Evolutionary conservation across 2,797 vertebrate genomes (phyloP).

Genomic region (Hirundo rustica): DNA sequence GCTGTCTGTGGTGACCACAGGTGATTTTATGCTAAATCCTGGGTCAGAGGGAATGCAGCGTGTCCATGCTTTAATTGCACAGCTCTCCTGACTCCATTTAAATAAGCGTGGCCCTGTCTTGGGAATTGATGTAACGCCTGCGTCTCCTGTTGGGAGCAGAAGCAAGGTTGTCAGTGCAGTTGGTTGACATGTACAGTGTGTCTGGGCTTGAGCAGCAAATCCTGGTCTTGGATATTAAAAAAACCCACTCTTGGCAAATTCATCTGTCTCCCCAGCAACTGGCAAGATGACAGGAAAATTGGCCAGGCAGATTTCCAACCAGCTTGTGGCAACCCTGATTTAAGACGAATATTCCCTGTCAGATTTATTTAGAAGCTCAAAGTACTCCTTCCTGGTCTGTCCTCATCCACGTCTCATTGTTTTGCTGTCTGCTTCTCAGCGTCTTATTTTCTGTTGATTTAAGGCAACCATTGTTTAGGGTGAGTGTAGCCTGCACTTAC

Average conservation of each 20-base stretch:
- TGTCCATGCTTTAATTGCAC: neutral
- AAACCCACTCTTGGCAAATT: slow-evolving; percentile 10
- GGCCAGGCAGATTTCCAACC: slow-evolving; percentile 29
- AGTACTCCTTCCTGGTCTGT: slow-evolving; percentile 9
- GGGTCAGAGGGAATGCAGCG: neutral
- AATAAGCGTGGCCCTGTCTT: neutral
- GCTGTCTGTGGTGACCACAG: neutral
- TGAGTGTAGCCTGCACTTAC: neutral
- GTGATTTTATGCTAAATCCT: neutral
- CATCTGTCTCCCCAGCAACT: slow-evolving; percentile 45
- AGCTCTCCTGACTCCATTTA: neutral
- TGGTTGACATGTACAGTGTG: neutral
- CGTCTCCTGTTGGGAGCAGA: neutral
- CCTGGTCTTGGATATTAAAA: neutral
- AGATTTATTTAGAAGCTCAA: slow-evolving; percentile 35
- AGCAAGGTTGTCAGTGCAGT: neutral
- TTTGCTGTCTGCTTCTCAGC: neutral
- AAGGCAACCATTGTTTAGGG: neutral
- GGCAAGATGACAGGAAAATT: slow-evolving; percentile 47
- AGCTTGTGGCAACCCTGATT: slow-evolving; percentile 40
- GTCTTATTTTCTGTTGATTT: neutral
- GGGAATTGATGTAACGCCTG: neutral
- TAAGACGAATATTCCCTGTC: slow-evolving; percentile 28
- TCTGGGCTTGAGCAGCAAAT: slow-evolving; percentile 18
- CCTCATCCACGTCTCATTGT: neutral